Evolutionary conservation across 2,888 invertebrate genomes (phyloP), one percentile per base, ranked within the genome.

Genomic region (Epistrophe grossulariae): DNA sequence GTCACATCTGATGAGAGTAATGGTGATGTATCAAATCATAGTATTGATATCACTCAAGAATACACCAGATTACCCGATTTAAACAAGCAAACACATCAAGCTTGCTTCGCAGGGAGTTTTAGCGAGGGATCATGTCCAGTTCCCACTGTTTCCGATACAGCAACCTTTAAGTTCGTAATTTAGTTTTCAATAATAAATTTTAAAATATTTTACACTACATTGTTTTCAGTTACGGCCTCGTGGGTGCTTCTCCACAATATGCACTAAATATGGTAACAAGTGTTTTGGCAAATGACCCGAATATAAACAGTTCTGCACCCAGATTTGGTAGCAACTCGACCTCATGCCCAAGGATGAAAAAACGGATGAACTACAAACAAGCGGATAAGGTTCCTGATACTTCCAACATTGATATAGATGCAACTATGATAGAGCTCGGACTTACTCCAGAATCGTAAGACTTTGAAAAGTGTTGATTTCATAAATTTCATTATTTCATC

Each of bases 401-500:
- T 2, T 77, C 72, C 0, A 35, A 13, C 5, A 50, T 82, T 28
- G 82, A 85, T 52, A 82, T 82, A 2, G 55, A 79, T 6, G 35
- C 71, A 13, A 66, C 85, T 3, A 74, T 85, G 78, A 38, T 28
- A 13, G 78, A 79, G 9, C 59, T 85, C 3, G 78, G 78, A 1
- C 43, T 85, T 13, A 82, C 82, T 11, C 70, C 82, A 38, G 70
- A 85, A 60, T 52, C 71, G 85, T 85, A 81, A 24, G 73, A 10
- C 4, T 3, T 43, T 11, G 11, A 19, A n/a, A 0, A 17, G n/a
- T 17, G n/a, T 24, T 0, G 15, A 43, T n/a, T 52, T 19, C 7
- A 28, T 9, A 40, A 13, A 35, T 57, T 31, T 13, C 15, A 19
- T 35, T 19, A 15, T 31, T 35, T 11, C 8, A 43, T 43, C 17